A percentile compares a stretch with the other conserved stretches of the same genome.
phyloP scores from a whole-genome alignment of 2,888 invertebrate genomes.

The Aphrophora alni region DNA sequence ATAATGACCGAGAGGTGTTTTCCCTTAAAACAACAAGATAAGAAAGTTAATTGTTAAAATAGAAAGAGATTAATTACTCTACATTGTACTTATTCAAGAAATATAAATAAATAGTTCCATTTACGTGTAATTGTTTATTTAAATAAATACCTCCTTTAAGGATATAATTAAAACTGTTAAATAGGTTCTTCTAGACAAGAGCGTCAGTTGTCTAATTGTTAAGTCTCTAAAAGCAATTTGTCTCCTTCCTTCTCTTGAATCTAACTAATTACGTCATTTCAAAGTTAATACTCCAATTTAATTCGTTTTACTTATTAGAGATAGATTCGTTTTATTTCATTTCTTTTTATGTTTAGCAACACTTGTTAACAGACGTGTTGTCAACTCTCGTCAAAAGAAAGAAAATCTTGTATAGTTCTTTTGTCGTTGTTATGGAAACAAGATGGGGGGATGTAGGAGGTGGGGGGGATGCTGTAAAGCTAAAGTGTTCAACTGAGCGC shows the following conservation, averaged over 20 bases:
- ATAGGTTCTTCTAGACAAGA: background rate
- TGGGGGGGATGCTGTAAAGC: background rate
- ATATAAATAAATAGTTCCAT: too few relatives aligned
- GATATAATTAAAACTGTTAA: background rate
- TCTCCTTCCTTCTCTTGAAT: background rate
- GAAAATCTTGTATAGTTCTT: background rate
- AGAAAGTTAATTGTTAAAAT: too few relatives aligned
- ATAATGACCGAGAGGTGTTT: too few relatives aligned
- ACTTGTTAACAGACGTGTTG: background rate
- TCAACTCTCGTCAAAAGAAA: background rate
- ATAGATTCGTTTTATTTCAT: background rate
- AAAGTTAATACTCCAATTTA: background rate
- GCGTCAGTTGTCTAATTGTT: background rate
- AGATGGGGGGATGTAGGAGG: background rate
- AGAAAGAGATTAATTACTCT: too few relatives aligned
- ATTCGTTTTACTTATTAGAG: too few relatives aligned
- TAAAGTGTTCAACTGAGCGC: slow-evolving; percentile 16
- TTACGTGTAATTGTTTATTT: too few relatives aligned
- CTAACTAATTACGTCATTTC: background rate
- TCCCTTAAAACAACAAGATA: too few relatives aligned
- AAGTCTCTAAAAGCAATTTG: background rate
- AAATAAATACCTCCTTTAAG: background rate
- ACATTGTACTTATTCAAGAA: too few relatives aligned
- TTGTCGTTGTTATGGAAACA: background rate
- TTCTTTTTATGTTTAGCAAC: background rate